Percentiles rank a stretch among this genome's conserved stretches.
Evolutionary conservation across 2,113 vertebrate genomes (phyloP).

Genomic region (Calidris pugnax): DNA sequence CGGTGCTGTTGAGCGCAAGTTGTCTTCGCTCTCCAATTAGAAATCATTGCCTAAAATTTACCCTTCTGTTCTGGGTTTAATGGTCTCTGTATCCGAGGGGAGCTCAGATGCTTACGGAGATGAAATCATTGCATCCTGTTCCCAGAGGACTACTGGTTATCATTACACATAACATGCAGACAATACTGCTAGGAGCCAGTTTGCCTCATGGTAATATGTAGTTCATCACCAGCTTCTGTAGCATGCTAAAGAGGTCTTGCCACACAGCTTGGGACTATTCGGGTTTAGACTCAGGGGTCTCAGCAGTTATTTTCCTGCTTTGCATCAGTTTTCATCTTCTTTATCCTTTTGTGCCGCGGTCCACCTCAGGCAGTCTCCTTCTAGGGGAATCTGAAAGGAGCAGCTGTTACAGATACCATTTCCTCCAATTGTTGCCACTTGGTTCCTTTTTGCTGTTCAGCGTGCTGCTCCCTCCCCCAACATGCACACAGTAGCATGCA

Average conservation of each 20-base stretch:
- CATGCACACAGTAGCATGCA: conserved; percentile 72
- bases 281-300: conserved; percentile 76
- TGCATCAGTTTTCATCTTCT: conserved; percentile 86
- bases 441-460: conserved; percentile 43
- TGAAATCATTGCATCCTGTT: conserved; percentile 74
- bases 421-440: conserved; percentile 81
- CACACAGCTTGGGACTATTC: conserved; percentile 76
- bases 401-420: conserved; percentile 86
- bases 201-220: conserved; percentile 83
- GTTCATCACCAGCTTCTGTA: conserved; percentile 84
- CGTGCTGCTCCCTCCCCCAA: conserved; percentile 18
- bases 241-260: conserved; percentile 84
- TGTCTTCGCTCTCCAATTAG: conserved; percentile 67
- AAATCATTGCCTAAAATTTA: conserved; percentile 83
- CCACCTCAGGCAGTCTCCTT: conserved; percentile 87
- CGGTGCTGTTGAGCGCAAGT: conserved; percentile 20
- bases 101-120: conserved; percentile 85
- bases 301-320: conserved; percentile 86
- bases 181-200: conserved; percentile 75
- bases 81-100: conserved; percentile 74
- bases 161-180: conserved; percentile 78
- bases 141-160: conserved; percentile 80
- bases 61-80: conserved; percentile 88
- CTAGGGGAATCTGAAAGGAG: conserved; percentile 86
- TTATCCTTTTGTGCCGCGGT: conserved; percentile 86